Evolutionary conservation across 2,113 vertebrate genomes (phyloP).

Genomic region (Chaetorhynchus papuensis): DNA sequence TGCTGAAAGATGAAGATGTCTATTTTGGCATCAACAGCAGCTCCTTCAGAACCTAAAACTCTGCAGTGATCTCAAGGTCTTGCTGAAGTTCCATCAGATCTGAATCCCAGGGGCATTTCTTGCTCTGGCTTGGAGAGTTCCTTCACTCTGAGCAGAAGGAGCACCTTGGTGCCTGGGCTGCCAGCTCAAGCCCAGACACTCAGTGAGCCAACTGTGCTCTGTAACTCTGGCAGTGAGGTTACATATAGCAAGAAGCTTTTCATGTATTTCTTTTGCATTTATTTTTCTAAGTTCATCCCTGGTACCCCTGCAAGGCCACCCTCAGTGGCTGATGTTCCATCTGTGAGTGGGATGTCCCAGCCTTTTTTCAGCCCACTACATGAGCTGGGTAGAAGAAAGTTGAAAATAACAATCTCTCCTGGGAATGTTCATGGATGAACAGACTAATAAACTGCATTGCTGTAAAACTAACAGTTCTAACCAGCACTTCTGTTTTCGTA

Average conservation of each 20-base stretch:
- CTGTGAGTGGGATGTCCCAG: background rate
- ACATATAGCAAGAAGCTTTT: background rate
- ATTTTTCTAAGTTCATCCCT: background rate
- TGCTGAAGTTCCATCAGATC: background rate
- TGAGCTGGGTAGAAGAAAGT: background rate
- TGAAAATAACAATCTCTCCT: background rate
- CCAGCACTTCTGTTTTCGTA: background rate
- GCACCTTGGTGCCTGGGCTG: background rate
- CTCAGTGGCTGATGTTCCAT: background rate
- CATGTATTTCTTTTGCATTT: background rate
- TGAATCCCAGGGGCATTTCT: background rate
- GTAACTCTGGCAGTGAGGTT: background rate
- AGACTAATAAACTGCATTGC: background rate
- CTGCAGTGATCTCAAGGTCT: background rate
- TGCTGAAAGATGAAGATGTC: background rate
- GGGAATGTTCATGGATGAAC: background rate
- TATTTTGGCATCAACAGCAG: background rate
- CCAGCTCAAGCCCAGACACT: background rate
- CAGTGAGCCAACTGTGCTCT: background rate
- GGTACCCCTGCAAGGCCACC: accelerated
- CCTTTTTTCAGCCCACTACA: background rate
- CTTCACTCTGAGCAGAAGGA: background rate
- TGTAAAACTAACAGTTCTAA: background rate
- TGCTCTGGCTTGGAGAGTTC: background rate
- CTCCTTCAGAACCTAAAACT: background rate